phyloP scores from a whole-genome alignment of 2,113 vertebrate genomes.

The Microcebus tavaratra region DNA sequence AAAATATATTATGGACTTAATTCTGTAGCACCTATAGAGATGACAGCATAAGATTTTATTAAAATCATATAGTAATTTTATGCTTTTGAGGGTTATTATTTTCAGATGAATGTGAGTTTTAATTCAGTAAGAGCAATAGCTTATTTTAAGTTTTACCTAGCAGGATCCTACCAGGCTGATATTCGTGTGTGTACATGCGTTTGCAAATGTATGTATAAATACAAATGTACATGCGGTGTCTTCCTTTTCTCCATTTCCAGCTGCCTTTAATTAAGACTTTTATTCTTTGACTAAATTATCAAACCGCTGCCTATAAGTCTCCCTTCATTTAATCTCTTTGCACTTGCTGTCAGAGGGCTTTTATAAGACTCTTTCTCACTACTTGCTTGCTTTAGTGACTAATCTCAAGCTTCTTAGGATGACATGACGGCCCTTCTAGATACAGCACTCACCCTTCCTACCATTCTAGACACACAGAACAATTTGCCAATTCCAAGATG shows the following conservation, averaged over 20 bases:
- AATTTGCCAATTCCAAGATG: background rate
- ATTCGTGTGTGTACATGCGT: background rate
- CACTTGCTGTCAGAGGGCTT: background rate
- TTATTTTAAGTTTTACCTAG: background rate
- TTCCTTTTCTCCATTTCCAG: background rate
- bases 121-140: background rate
- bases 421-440: background rate
- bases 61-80: background rate
- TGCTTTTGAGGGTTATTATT: background rate
- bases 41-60: background rate
- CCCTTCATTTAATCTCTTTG: background rate
- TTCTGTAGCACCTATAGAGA: background rate
- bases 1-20: background rate
- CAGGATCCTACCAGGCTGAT: background rate
- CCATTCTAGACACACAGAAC: background rate
- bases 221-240: background rate
- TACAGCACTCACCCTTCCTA: background rate
- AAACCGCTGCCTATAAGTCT: rapidly evolving
- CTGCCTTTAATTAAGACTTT: background rate
- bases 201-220: background rate
- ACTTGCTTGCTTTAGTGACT: background rate
- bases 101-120: background rate
- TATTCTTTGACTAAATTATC: background rate
- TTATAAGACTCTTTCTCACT: background rate
- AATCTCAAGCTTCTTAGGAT: background rate